Base-by-base conservation (phyloP, 2,113 vertebrate genomes). In the Catharus fuscescens region DNA sequence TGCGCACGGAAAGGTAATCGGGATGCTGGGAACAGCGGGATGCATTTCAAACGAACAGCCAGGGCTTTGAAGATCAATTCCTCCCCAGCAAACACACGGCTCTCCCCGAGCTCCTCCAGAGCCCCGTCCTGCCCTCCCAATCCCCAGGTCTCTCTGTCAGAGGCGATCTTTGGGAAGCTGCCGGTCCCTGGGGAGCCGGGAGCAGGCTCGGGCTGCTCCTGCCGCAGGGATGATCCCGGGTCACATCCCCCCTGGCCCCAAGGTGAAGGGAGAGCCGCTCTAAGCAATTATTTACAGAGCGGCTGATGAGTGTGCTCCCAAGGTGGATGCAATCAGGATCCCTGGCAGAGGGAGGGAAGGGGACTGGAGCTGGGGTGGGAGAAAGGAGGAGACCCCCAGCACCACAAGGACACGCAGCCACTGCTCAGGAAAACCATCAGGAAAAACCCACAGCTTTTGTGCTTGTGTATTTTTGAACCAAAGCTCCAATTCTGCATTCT, bases 11-110 rank as follows among this genome's bases (percentile, higher is more conserved):
- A 64, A 95, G 83, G 93, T 71, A 76, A 93, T 84, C 15, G 36
- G 42, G 92, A 88, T 54, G 88, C 91, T 6, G 31, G 31, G 23
- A 93, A 38, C 88, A 90, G 95, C 80, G 45, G 95, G 92, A 86
- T 88, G 94, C 56, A 38, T 94, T 95, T 96, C 96, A 94, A 95
- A 95, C 73, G 69, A 84, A 32, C 88, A 89, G 86, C 90, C 11
- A 82, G 66, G 67, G 79, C 94, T 90, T 86, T 88, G 86, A 80
- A 96, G 94, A 96, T 95, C 91, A 78, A 77, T 95, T 86, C 77
- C 67, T 91, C 85, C 66, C 71, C 42, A 70, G 50, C 88, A 88
- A 92, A 60, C 57, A 36, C 91, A 67, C 61, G 18, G 67, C 61
- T 86, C 86, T 64, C 69, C 50, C 74, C 5, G 24, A 54, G 60